phyloP scores from a whole-genome alignment of 2,797 vertebrate species.

The Ctenopoma kingsleyae region DNA sequence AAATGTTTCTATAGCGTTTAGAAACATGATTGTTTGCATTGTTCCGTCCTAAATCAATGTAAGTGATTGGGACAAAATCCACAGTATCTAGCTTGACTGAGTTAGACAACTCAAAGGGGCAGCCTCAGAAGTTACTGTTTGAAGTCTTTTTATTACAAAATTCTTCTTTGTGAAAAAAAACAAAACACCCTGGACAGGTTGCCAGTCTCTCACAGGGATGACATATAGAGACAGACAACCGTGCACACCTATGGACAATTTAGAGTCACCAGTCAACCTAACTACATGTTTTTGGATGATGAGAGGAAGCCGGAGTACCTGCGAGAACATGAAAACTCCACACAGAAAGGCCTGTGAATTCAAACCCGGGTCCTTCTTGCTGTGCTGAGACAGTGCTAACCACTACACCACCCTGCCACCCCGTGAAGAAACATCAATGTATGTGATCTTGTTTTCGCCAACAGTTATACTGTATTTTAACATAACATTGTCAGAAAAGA shows the following conservation, averaged over 20 bases:
- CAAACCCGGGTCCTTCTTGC: too few species aligned
- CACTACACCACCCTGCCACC: too few species aligned
- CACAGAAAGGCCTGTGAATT: too few species aligned
- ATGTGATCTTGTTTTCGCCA: background rate
- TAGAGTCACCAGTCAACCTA: too few species aligned
- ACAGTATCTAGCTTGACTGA: background rate
- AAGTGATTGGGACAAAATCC: background rate
- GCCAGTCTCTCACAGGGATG: too few species aligned
- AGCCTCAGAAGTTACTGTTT: background rate
- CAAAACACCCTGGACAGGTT: too few species aligned
- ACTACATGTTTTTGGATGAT: too few species aligned
- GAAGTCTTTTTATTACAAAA: background rate
- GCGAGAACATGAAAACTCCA: too few species aligned
- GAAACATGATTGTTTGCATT: background rate
- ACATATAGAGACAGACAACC: too few species aligned
- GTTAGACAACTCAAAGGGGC: background rate
- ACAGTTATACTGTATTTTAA: background rate
- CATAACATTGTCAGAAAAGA: background rate
- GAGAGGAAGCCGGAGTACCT: too few species aligned
- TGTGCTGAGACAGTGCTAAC: too few species aligned
- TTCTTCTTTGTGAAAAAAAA: background rate
- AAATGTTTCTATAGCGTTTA: slow-evolving; percentile 34
- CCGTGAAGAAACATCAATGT: background rate
- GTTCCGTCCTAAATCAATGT: background rate
- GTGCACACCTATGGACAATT: too few species aligned